Base-by-base conservation (phyloP, 2,797 vertebrate species). In the Xenentodon cancila region DNA sequence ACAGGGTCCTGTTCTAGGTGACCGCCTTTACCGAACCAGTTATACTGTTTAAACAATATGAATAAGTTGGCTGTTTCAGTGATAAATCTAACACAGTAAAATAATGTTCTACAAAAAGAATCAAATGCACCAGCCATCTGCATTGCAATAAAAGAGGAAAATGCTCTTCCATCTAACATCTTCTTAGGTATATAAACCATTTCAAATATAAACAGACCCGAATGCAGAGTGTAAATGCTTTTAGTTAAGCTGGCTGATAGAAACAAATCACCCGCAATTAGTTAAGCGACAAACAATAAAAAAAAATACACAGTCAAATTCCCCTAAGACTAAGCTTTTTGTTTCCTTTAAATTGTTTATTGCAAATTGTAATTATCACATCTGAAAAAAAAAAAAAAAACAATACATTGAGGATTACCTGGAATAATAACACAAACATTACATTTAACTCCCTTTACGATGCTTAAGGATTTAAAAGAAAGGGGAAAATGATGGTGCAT, bases 351-450 rank as follows among this genome's bases (percentile, higher is more conserved):
- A 71, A 71, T 66, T 63, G 73, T n/a, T n/a, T 61, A 81, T 50
- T 62, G 77, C 60, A 73, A 80, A 77, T 73, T 73, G 68, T 72
- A 80, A 78, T 86, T 79, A 86, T 74, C 65, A 76, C 69, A 80
- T 59, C 59, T 57, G 45, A 79, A 73, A 59, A 63, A 81, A 30
- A 59, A 63, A 81, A 30, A 3, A 30, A 30, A 25, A 70, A 60
- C 60, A 73, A 84, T 80, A 69, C 62, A 81, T 69, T 77, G 30
- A 55, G 34, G 57, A 64, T 48, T 66, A 68, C 50, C 54, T 58
- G 65, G 64, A 78, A 77, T 62, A 74, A 69, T 63, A 30, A 50
- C 27, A 46, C 54, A 59, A 48, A 68, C 45, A 46, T 40, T 63
- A 56, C 70, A 68, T 74, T 73, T 53, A 65, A 54, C 53, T 73